Evolutionary conservation across 1,140 invertebrate species (phyloP).

Genomic region (Tetramorium parvispinum): DNA sequence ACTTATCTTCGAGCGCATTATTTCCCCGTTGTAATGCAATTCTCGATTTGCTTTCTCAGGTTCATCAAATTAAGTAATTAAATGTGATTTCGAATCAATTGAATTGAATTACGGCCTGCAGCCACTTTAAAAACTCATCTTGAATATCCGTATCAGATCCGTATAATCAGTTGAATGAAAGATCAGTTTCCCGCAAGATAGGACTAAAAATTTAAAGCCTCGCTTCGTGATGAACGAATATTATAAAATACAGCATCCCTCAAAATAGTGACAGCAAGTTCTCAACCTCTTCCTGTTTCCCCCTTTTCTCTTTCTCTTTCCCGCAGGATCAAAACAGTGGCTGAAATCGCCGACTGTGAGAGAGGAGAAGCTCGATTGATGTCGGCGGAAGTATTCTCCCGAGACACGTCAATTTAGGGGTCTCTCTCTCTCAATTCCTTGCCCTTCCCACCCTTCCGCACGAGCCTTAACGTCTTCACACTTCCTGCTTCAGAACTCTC

Average conservation of each 20-base stretch:
- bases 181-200: not conserved
- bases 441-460: not conserved
- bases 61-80: not conserved
- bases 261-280: conserved; percentile 42
- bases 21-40: not conserved
- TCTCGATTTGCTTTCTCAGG: not conserved
- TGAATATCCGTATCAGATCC: not conserved
- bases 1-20: not conserved
- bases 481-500: not conserved
- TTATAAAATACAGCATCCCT: conserved; percentile 46
- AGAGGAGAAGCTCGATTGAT: conserved; percentile 63
- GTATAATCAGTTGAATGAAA: not conserved
- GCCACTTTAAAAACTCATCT: not conserved
- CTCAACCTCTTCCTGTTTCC: conserved; percentile 44
- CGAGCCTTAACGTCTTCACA: not conserved
- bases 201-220: not conserved
- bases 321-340: conserved; percentile 51
- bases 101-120: conserved; percentile 15
- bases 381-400: conserved; percentile 51
- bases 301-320: not conserved
- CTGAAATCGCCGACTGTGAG: conserved; percentile 47
- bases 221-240: not conserved
- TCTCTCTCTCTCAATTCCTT: conserved; percentile 25
- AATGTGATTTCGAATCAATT: not conserved
- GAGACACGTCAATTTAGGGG: conserved; percentile 65